Conservation (phyloP, 2,797 vertebrate genomes). For the Poeciliopsis gracilis region DNA sequence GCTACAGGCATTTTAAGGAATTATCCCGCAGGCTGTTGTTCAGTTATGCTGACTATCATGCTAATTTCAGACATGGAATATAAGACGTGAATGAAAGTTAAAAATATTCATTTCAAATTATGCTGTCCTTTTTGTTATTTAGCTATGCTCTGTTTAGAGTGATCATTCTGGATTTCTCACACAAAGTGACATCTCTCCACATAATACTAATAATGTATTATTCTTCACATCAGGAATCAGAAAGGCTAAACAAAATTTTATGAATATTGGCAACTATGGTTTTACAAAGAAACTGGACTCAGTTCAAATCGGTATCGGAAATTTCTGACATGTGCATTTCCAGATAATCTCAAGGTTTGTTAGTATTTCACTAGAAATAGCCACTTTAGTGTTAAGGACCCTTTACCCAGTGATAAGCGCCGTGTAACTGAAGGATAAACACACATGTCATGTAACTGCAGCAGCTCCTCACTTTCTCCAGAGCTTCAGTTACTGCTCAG, state of each 20-base stretch:
- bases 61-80: neutral
- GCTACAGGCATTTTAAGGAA: neutral
- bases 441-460: conserved; percentile 6
- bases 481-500: conserved; percentile 19
- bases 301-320: neutral
- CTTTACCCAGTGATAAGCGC: conserved; percentile 1
- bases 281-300: neutral
- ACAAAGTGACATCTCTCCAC: neutral
- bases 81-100: neutral
- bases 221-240: neutral
- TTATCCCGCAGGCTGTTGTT: neutral
- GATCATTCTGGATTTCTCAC: neutral
- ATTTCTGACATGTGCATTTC: neutral
- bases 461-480: conserved; percentile 14
- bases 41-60: neutral
- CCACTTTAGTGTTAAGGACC: neutral
- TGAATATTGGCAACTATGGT: neutral
- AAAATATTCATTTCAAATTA: neutral
- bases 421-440: conserved; percentile 8
- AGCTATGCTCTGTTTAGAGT: neutral
- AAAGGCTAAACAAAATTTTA: neutral
- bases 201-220: neutral
- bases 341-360: neutral
- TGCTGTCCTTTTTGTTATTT: neutral
- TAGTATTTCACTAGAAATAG: conserved; percentile 8